phyloP scores from a whole-genome alignment of 2,888 invertebrate genomes.

The Drosophila suboccidentalis region DNA sequence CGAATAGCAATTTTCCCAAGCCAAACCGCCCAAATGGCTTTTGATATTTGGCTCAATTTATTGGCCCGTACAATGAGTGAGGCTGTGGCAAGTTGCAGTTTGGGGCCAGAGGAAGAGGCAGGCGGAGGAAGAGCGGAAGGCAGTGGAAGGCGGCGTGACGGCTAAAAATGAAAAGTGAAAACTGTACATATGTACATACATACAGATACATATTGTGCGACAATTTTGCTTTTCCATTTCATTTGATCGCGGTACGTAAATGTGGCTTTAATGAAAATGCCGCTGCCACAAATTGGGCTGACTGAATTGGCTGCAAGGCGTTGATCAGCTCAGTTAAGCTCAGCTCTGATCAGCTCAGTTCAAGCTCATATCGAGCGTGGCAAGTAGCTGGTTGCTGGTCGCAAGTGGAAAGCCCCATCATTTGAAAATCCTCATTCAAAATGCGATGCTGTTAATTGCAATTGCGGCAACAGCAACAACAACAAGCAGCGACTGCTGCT shows the following conservation, averaged over 20 bases:
- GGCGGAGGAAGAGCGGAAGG: neutral
- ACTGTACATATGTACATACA: conserved; percentile 38
- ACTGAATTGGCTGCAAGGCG: neutral
- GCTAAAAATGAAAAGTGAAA: conserved; percentile 72
- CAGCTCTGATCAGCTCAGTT: neutral
- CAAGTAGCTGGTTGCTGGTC: conserved; percentile 15
- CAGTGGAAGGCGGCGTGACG: neutral
- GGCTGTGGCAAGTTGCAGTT: neutral
- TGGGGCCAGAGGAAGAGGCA: neutral
- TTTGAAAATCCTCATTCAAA: conserved; percentile 31
- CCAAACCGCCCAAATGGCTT: conserved; percentile 41
- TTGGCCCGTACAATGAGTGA: conserved; percentile 5
- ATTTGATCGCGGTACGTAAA: conserved; percentile 42
- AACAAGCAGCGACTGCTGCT: conserved; percentile 13
- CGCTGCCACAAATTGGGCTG: conserved; percentile 7
- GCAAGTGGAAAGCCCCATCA: conserved; percentile 21
- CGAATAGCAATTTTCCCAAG: conserved; percentile 38
- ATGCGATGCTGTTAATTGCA: conserved; percentile 66
- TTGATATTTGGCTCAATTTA: conserved; percentile 29
- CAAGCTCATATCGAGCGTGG: conserved; percentile 32
- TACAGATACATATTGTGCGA: conserved; percentile 42
- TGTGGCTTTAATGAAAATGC: conserved; percentile 53
- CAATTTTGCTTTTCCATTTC: conserved; percentile 70
- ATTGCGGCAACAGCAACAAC: conserved; percentile 1
- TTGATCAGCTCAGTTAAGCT: neutral